Evolutionary conservation across 2,888 invertebrate species (phyloP).

Genomic region (Apotomis capreana): DNA sequence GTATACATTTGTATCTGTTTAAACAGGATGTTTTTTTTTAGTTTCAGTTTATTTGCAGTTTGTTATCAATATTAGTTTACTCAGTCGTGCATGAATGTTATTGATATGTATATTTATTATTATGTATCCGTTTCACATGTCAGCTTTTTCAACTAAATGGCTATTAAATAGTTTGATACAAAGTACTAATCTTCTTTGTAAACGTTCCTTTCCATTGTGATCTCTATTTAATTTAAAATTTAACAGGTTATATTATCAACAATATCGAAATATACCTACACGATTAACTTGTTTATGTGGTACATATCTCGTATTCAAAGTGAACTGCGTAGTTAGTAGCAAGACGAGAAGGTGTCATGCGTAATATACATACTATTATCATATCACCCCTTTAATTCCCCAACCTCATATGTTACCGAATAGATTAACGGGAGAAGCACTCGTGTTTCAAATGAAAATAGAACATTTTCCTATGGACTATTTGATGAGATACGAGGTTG

Average conservation of each 20-base stretch:
- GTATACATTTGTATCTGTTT: slow-evolving; percentile 6
- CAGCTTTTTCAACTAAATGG: neutral
- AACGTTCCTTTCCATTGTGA: neutral
- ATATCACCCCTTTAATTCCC: neutral
- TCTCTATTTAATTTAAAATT: neutral
- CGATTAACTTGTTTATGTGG: neutral
- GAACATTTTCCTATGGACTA: too few species aligned
- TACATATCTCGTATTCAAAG: slow-evolving; percentile 19
- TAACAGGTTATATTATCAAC: neutral
- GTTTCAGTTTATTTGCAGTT: neutral
- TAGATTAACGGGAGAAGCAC: too few species aligned
- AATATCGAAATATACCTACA: too few species aligned
- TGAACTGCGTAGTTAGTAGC: slow-evolving; percentile 6
- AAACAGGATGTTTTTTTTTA: neutral
- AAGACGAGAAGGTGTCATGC: slow-evolving; percentile 24
- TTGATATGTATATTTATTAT: slow-evolving; percentile 1
- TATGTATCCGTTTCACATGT: neutral
- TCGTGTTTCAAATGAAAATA: too few species aligned
- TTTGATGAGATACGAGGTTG: too few species aligned
- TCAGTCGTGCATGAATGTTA: neutral
- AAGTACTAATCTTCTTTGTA: neutral
- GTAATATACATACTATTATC: slow-evolving; percentile 24
- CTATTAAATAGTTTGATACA: neutral
- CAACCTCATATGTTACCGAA: too few species aligned
- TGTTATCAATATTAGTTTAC: neutral